Evolutionary conservation across 1,140 invertebrate genomes (phyloP), one percentile per base, ranked within the genome.

Genomic region (Drosophila dunni): DNA sequence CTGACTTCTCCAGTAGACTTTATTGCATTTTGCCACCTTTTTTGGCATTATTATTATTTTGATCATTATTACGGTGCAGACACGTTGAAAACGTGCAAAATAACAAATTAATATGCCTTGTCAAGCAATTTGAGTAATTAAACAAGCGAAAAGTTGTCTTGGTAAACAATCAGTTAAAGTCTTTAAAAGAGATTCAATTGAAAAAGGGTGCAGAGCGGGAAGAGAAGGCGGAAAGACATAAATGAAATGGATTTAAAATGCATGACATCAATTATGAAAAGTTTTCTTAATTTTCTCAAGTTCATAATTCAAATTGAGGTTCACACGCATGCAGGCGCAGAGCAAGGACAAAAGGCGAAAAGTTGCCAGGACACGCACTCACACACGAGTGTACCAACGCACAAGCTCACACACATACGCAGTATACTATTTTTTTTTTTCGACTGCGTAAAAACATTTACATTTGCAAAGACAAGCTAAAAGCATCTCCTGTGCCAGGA

Each of bases 191-290:
- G 79, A 73, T 78, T 65, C 75, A 46, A 65, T 78, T 50, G 48
- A 48, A 53, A 63, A 40, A 42, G 78, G 45, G 13, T 13, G 20
- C 4, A 46, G 24, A 57, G 20, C 15, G 24, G 44, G 33, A 11
- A 62, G 48, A 29, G 45, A 60, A 45, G 57, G 68, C 56, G 54
- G 24, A 84, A 79, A 77, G 40, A 51, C n/a, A 42, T 53, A 48
- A 69, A 69, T 70, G 72, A 34, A 77, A 76, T 67, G 57, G 60
- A 69, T 89, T 81, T 73, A 78, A 81, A 89, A 84, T 89, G 80
- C 80, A 89, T 84, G 72, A 79, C 84, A 89, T 89, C 84, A 89
- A 89, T 89, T 89, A 89, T 84, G 68, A 48, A 78, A 86, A 89
- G 71, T 62, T 89, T 89, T 80, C 81, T 82, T 89, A 88, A 83